phyloP scores from a whole-genome alignment of 2,797 vertebrate genomes.

The Syngnathus acus region DNA sequence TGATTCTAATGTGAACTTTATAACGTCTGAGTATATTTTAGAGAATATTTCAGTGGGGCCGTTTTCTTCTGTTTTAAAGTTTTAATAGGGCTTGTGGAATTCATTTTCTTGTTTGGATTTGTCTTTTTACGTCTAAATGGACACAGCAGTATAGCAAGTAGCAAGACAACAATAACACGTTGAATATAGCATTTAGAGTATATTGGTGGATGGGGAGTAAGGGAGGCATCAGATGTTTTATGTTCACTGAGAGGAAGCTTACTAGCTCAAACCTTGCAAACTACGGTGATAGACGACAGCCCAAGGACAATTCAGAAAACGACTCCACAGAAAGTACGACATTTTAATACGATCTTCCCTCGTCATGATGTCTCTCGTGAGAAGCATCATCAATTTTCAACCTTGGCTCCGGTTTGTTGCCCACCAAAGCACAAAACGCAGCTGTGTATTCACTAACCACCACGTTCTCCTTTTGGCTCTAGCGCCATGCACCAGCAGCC shows the following conservation, averaged over 20 bases:
- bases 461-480: conserved; percentile 6
- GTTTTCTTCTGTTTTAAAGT: no score
- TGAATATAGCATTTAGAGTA: background rate
- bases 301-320: background rate
- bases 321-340: background rate
- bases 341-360: background rate
- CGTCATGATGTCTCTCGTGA: background rate
- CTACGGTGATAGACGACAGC: background rate
- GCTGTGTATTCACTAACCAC: background rate
- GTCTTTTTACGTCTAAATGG: background rate
- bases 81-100: background rate
- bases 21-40: no score
- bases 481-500: conserved; percentile 84
- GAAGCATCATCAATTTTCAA: background rate
- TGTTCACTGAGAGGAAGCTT: background rate
- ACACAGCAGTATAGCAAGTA: no score
- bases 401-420: background rate
- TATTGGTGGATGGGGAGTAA: background rate
- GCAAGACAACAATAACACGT: no score
- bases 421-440: background rate
- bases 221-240: background rate
- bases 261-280: background rate
- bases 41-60: no score
- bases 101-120: background rate
- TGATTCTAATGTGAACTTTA: background rate